Evolutionary conservation across 2,113 vertebrate species (phyloP), one percentile per base, ranked within the genome.

Genomic region (Pseudopodoces humilis): DNA sequence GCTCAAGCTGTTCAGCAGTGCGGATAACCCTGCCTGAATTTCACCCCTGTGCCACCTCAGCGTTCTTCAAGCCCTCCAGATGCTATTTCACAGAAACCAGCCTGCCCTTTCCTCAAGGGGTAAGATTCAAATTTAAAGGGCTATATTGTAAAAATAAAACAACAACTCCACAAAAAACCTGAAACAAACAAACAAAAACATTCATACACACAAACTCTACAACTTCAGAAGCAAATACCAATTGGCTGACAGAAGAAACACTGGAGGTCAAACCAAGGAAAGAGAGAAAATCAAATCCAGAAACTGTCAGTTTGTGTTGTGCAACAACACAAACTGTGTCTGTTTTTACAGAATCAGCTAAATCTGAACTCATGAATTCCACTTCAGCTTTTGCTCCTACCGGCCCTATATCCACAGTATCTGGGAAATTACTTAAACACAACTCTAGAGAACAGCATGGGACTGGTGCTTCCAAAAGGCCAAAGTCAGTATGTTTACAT

Each of bases 251-350:
- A 76, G 44, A 91, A 86, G 68, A 14, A 75, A n/a, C 63, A 35
- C 22, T 37, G 74, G 60, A 90, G 77, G 87, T 88, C 67, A 79
- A 63, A 83, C 27, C 52, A 80, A 53, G 47, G 62, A 52, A 77
- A 94, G 74, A 94, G 53, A 91, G 75, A 76, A 97, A 98, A 97
- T 94, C 37, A 90, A 96, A 97, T 91, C 86, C 91, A 97, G 95
- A 96, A 96, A 37, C 20, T 55, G 62, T 76, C 60, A 50, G 72
- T 72, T 65, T 80, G 59, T 56, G 62, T 81, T 91, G 63, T 50
- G 86, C 69, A 96, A 86, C n/a, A n/a, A n/a, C n/a, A n/a, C n/a
- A n/a, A n/a, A n/a, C n/a, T n/a, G n/a, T n/a, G n/a, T 84, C 47
- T 79, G 30, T 62, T 90, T 79, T 88, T 80, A 88, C 41, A 56